phyloP scores from a whole-genome alignment of 2,113 vertebrate genomes.

The Hippolais icterina region DNA sequence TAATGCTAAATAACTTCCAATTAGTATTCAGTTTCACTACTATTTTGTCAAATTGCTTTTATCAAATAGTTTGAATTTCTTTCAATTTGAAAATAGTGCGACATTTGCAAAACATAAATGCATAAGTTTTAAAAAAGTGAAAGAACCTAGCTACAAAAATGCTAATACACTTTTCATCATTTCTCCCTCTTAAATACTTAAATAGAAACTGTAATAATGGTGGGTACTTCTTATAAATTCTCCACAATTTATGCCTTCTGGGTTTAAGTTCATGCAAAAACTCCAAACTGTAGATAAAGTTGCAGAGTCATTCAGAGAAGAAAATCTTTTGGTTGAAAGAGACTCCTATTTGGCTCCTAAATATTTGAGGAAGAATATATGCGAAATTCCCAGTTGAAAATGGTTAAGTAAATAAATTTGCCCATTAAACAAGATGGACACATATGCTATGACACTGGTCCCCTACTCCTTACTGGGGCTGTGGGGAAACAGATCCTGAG shows the following conservation, averaged over 20 bases:
- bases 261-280: not conserved
- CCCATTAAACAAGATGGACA: accelerated
- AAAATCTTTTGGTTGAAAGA: not conserved
- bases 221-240: not conserved
- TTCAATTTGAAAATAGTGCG: not conserved
- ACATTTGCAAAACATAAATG: not conserved
- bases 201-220: not conserved
- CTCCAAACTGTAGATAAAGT: not conserved
- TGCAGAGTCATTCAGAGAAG: not conserved
- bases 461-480: not conserved
- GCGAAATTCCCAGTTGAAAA: not conserved
- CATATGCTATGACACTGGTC: not conserved
- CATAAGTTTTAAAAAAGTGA: not conserved
- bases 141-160: not conserved
- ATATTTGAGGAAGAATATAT: not conserved
- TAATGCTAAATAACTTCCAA: not conserved
- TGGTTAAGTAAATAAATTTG: not conserved
- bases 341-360: not conserved
- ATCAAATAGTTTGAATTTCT: not conserved
- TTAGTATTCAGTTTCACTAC: not conserved
- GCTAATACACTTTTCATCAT: not conserved
- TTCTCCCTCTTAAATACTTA: not conserved
- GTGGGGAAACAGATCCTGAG: not conserved
- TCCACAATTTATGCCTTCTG: not conserved
- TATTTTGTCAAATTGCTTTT: not conserved